Base-by-base conservation (phyloP, 2,888 invertebrate genomes). In the Drosophila greeni region DNA sequence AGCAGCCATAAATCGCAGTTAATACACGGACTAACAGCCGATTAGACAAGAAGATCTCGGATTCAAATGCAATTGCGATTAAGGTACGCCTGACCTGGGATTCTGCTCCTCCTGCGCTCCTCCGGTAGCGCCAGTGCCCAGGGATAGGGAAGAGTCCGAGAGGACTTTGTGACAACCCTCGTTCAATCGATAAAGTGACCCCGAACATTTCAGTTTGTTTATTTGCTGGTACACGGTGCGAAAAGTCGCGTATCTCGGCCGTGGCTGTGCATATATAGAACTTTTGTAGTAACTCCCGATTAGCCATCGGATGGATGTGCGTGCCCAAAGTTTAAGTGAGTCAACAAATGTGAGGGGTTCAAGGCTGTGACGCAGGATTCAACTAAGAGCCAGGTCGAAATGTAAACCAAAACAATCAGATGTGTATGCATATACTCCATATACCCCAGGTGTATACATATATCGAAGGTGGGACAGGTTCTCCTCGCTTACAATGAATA, bases 161-260 rank as follows among this genome's bases (percentile, higher is more conserved):
- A 3, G 24, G 31, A 16, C 42, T 18, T 23, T 43, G 34, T 60
- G 60, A 53, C 49, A 66, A 51, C 56, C 60, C 31, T 65, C 54
- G 56, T 71, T 73, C 61, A 85, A 84, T 84, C 84, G 84, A 84
- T 84, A 84, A 85, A 78, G 66, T 73, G 78, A 75, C 62, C 56
- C 54, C 34, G 60, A 64, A 53, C 42, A 26, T 71, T 70, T 20
- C 11, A 61, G 49, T 65, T 69, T 72, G 26, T 49, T 59, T 75
- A 39, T 53, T 57, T 60, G 48, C 24, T 54, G 47, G 65, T 24
- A 39, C 60, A 23, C 23, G 49, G 55, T 66, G 68, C 66, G 45
- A 51, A 68, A 77, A 66, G 49, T 66, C 42, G 45, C 49, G 53
- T 53, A 72, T 56, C 12, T 45, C 51, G 56, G 45, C 34, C n/a